Percentiles rank a stretch among this genome's conserved stretches.
phyloP scores from a whole-genome alignment of 2,888 invertebrate species.

The Brachypalpus laphriformis region DNA sequence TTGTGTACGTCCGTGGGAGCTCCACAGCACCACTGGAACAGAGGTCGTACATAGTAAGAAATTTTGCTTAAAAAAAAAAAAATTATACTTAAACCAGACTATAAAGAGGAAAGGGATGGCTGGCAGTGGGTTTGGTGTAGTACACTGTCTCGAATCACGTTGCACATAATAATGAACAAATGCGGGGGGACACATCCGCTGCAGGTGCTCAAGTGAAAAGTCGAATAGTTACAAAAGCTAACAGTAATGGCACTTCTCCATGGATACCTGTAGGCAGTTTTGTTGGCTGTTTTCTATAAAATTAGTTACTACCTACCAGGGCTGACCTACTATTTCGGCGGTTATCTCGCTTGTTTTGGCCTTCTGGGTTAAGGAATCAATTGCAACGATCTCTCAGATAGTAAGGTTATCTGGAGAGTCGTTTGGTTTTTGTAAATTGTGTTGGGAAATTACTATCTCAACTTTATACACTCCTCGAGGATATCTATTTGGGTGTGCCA shows the following conservation, averaged over 20 bases:
- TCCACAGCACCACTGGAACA: slow-evolving; percentile 32
- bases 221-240: not conserved
- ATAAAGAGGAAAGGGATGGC: not conserved
- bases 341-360: not conserved
- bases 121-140: not conserved
- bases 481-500: too few relatives aligned
- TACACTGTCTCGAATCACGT: slow-evolving; percentile 7
- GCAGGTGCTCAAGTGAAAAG: slow-evolving; percentile 38
- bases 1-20: slow-evolving; percentile 26
- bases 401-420: not conserved
- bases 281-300: not conserved
- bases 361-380: not conserved
- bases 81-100: not conserved
- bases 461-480: too few relatives aligned
- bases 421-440: not conserved
- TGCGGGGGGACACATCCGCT: slow-evolving; percentile 62
- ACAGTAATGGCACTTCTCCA: not conserved
- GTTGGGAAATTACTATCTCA: too few relatives aligned
- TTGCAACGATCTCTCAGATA: not conserved
- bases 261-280: not conserved
- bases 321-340: not conserved
- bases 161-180: slow-evolving; percentile 43
- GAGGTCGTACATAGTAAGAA: slow-evolving; percentile 30
- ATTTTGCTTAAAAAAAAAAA: not conserved
- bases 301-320: not conserved